Evolutionary conservation across 2,113 vertebrate genomes (phyloP).

Genomic region (Odontesthes bonariensis): DNA sequence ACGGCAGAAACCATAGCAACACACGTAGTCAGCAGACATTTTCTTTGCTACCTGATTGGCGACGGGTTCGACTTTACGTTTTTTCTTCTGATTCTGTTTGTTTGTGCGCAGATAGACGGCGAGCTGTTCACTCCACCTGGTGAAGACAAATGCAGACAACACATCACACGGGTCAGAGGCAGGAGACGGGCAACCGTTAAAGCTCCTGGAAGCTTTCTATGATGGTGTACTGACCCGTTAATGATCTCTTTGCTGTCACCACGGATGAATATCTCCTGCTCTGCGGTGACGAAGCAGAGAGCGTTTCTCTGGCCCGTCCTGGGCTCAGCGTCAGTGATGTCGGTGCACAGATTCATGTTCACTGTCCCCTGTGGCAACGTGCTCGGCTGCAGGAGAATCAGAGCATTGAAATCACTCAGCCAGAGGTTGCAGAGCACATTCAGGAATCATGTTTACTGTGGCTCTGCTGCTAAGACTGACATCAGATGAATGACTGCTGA

Average conservation of each 20-base stretch:
- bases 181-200: neutral
- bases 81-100: constrained; percentile 76
- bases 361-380: constrained; percentile 80
- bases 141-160: neutral
- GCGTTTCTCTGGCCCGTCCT: constrained; percentile 79
- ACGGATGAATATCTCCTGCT: constrained; percentile 77
- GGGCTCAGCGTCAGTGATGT: constrained; percentile 70
- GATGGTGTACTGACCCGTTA: constrained; percentile 67
- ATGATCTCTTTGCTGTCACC: constrained; percentile 79
- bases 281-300: constrained; percentile 66
- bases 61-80: constrained; percentile 71
- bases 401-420: neutral
- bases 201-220: neutral
- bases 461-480: neutral
- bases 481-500: neutral
- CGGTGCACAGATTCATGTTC: constrained; percentile 73
- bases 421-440: neutral
- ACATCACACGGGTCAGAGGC: neutral
- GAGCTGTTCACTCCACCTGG: constrained; percentile 80
- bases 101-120: constrained; percentile 53
- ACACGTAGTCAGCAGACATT: neutral
- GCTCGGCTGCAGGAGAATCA: constrained; percentile 64
- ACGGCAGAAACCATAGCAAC: too few species aligned
- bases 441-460: constrained; percentile 1
- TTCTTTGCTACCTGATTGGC: constrained; percentile 58